phyloP scores from a whole-genome alignment of 2,888 invertebrate species.

The Oxystoma pomonae region DNA sequence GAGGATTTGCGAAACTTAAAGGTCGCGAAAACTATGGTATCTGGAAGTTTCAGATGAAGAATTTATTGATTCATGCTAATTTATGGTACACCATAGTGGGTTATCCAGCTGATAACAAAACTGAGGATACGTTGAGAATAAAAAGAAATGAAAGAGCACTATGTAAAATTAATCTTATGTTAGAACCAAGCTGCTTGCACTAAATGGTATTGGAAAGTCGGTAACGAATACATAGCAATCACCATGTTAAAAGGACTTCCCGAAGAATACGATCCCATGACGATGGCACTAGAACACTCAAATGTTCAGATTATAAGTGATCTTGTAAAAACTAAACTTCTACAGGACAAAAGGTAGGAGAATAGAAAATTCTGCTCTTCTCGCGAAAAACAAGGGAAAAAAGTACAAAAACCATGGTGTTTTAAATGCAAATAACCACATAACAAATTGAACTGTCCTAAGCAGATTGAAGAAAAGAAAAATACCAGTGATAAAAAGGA shows the following conservation, averaged over 20 bases:
- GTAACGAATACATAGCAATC: neutral
- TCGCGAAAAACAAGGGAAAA: neutral
- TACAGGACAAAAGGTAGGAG: neutral
- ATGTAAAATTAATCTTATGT: too few species aligned
- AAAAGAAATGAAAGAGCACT: too few species aligned
- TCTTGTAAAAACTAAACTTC: neutral
- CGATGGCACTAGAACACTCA: neutral
- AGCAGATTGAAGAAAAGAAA: neutral
- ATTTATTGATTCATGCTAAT: too few species aligned
- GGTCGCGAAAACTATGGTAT: too few species aligned
- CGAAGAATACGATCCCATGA: neutral
- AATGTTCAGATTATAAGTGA: neutral
- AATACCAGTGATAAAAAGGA: neutral
- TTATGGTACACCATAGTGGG: too few species aligned
- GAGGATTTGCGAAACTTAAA: too few species aligned
- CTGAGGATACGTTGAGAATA: too few species aligned
- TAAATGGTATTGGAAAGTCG: neutral
- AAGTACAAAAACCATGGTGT: neutral
- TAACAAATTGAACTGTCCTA: neutral
- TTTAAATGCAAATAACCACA: neutral
- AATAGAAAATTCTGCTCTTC: neutral
- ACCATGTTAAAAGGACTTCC: neutral
- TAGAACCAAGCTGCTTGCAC: too few species aligned
- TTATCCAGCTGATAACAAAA: too few species aligned
- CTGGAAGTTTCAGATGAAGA: too few species aligned